Evolutionary conservation across 2,797 vertebrate species (phyloP).

Genomic region (Heterohyrax brucei): DNA sequence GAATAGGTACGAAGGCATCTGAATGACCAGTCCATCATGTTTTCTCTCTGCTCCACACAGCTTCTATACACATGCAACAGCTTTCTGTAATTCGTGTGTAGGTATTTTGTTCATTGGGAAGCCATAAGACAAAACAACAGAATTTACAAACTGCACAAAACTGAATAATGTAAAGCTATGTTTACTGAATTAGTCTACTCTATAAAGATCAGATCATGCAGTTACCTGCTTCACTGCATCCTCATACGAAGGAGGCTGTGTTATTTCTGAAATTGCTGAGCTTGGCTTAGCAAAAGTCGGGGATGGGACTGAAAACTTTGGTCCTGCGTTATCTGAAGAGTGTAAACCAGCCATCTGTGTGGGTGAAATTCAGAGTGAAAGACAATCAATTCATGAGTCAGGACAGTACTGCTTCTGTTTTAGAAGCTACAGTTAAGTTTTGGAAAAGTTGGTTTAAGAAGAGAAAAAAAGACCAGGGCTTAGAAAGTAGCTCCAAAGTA

Average conservation of each 20-base stretch:
- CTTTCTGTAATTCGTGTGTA: not conserved
- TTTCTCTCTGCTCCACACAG: not conserved
- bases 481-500: not conserved
- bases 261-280: slow-evolving; percentile 94
- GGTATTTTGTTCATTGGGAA: not conserved
- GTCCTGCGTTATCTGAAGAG: slow-evolving; percentile 93
- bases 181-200: not conserved
- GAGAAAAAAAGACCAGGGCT: not conserved
- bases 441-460: not conserved
- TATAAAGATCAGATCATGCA: slow-evolving; percentile 65
- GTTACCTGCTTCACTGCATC: slow-evolving; percentile 98
- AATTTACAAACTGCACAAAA: not conserved
- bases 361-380: slow-evolving; percentile 90
- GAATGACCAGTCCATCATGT: not conserved
- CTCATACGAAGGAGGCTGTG: slow-evolving; percentile 97
- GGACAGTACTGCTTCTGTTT: not conserved
- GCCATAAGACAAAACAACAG: not conserved
- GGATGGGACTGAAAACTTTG: slow-evolving; percentile 94
- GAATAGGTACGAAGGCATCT: not conserved
- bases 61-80: not conserved
- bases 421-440: not conserved
- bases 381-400: slow-evolving; percentile 56
- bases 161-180: not conserved
- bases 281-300: slow-evolving; percentile 95
- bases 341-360: slow-evolving; percentile 94